Percentiles rank a stretch among this genome's conserved stretches.
Evolutionary conservation across 2,113 vertebrate genomes (phyloP).

Genomic region (Trachemys scripta): DNA sequence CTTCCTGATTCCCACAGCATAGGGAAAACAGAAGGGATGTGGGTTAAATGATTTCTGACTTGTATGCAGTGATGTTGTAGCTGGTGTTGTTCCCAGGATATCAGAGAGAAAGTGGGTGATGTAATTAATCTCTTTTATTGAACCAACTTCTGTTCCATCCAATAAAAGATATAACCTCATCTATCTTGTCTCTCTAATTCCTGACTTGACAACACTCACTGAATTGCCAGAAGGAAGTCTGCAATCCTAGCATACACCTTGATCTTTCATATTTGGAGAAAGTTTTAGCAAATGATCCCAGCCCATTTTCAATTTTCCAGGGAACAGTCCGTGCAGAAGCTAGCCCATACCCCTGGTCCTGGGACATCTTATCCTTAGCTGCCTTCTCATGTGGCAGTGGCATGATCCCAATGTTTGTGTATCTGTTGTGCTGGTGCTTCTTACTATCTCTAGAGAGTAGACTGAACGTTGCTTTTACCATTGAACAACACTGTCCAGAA

Average conservation of each 20-base stretch:
- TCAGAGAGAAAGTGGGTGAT: not conserved
- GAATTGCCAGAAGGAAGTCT: not conserved
- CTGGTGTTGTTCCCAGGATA: not conserved
- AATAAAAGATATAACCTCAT: not conserved
- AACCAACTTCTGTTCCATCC: not conserved
- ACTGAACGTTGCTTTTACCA: not conserved
- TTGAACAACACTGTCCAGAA: not conserved
- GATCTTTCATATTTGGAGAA: not conserved
- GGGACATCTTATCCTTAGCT: not conserved
- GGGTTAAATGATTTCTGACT: conserved; percentile 13
- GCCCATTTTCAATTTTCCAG: not conserved
- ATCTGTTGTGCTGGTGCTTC: not conserved
- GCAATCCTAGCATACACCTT: not conserved
- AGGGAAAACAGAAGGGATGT: not conserved
- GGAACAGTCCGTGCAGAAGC: not conserved
- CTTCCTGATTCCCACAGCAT: accelerated
- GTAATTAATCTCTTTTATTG: not conserved
- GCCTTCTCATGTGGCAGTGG: not conserved
- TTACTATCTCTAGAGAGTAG: not conserved
- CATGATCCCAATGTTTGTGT: not conserved
- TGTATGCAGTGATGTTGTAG: not conserved
- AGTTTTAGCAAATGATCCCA: not conserved
- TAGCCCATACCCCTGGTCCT: accelerated
- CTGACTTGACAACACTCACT: not conserved
- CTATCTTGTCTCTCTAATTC: not conserved